Base-by-base conservation (phyloP, 2,888 invertebrate genomes). In the Papilio protenor region DNA sequence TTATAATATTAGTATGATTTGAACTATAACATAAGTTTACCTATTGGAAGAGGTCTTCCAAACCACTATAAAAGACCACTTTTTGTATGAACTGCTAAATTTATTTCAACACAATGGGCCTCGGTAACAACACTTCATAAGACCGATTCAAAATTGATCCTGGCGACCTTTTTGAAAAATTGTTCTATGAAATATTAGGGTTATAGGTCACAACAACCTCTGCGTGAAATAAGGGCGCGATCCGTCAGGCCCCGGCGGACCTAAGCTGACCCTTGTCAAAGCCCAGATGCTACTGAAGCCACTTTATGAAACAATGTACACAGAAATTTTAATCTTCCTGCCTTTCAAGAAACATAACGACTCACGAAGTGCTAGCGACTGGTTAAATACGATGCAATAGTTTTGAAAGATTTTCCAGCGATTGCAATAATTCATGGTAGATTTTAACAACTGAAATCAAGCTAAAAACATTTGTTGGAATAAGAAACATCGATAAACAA, bases 301-400 rank as follows among this genome's bases (percentile, higher is more conserved):
- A 83, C 85, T 83, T 90, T 92, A 92, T 92, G 90, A 92, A 92
- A 91, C 89, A 88, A 88, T 88, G 88, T 90, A 89, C 87, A 86
- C 84, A 88, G 87, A 90, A 88, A 91, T 90, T 92, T 91, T 92
- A 90, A 91, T 91, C 89, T 90, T 85, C 82, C 82, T 81, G 77
- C 75, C 75, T 76, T 73, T 71, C 71, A 71, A 74, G 71, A 61
- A 66, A 47, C 77, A 74, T 74, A 27, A 45, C 57, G 61, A 75
- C 75, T 76, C 70, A 73, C 16, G 21, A 78, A 75, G 77, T 75
- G 23, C n/a, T n/a, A 59, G 73, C 75, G 78, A 23, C 10, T 77
- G 27, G 74, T 76, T 66, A 72, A 71, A 47, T 4, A 23, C 47
- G 4, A 27, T 73, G 57, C 18, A 49, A 74, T 57, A 11, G 11